Evolutionary conservation across 2,113 vertebrate species (phyloP).

Genomic region (Campylomormyrus tamandua): DNA sequence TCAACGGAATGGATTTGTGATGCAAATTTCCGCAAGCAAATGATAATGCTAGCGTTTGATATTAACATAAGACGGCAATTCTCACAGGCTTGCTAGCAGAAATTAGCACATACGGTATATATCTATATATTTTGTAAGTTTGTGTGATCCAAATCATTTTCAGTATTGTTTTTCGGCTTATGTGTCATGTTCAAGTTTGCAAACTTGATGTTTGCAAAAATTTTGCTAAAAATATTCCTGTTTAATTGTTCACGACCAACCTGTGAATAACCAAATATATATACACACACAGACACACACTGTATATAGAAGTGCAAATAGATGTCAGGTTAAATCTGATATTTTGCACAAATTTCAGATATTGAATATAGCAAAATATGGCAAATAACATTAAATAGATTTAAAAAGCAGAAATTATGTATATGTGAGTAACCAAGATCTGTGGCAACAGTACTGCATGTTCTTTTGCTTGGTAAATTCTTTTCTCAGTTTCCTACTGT

Average conservation of each 20-base stretch:
- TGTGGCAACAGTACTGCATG: neutral
- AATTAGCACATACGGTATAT: too few species aligned
- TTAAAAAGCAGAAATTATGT: neutral
- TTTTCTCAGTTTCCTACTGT: conserved; percentile 3
- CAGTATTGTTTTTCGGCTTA: neutral
- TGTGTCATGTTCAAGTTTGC: neutral
- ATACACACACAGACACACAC: neutral
- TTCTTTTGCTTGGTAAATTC: neutral
- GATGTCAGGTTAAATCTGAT: neutral
- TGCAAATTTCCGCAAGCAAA: neutral
- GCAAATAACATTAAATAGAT: neutral
- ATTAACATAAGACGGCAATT: neutral
- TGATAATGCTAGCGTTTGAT: neutral
- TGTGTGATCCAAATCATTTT: neutral
- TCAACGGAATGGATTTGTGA: neutral
- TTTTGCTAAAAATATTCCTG: neutral
- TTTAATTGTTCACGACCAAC: neutral
- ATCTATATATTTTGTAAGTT: neutral
- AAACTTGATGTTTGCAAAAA: neutral
- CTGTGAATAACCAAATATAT: neutral
- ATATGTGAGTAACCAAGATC: neutral
- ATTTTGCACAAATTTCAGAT: neutral
- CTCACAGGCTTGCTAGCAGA: too few species aligned
- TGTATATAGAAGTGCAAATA: neutral
- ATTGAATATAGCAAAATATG: neutral